Base-by-base conservation (phyloP, 2,113 vertebrate genomes). In the Shinisaurus crocodilurus region DNA sequence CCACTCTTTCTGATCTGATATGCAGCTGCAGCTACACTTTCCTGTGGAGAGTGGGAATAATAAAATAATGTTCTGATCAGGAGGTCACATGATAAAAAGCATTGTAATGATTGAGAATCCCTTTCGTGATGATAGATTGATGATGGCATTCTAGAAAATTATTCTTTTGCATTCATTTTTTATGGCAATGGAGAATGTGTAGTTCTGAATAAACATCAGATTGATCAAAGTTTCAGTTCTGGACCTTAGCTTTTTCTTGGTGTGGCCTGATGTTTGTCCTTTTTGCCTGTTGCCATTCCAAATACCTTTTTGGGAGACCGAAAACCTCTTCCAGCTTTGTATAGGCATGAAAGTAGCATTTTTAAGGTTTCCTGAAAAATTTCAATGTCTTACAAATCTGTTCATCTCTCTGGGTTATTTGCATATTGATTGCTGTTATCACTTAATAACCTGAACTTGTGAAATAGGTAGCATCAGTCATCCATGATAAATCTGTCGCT, bases 51-150 rank as follows among this genome's bases (percentile, higher is more conserved):
- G 92, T 93, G 91, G 87, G 92, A 94, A 94, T 93, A 95, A 93
- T 94, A 80, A 95, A 95, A 86, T 80, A 82, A 93, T 95, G 93
- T 90, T 95, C 94, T 91, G 88, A 70, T 95, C 93, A 69, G 85
- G 9, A 60, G 79, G 16, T 8, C 45, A 67, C 88, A 85, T 91
- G 89, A 92, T 95, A 95, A 87, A 93, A 85, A n/a, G 67, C 50
- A 85, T 70, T 91, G 77, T 57, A 72, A 86, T 91, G 96, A 96
- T 94, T 92, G 94, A 90, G 94, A 95, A 79, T 34, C 83, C 76
- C 65, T 91, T 45, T 43, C 1, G 27, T 91, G 94, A 91, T 81
- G 93, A 90, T 9, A 85, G 90, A 87, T 89, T 88, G 79, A 40
- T 88, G 29, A 40, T 88, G 29, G 40, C 34, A 1, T 50, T n/a